Evolutionary conservation across 2,113 vertebrate species (phyloP).

Genomic region (Dromiciops gliroides): DNA sequence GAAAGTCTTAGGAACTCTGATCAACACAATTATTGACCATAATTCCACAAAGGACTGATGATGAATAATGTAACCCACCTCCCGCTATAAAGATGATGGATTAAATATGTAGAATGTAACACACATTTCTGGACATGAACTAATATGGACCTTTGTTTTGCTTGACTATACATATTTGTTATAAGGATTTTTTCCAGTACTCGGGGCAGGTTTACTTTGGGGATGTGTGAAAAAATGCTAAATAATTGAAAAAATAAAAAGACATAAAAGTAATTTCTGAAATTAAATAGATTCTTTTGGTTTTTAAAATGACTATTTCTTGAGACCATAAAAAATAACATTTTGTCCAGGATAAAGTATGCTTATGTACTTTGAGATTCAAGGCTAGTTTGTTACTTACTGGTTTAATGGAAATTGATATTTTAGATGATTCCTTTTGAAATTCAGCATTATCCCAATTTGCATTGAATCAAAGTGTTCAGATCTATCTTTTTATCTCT

Average conservation of each 20-base stretch:
- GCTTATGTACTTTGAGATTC: not conserved
- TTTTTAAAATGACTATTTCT: slow-evolving; percentile 45
- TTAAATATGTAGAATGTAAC: too few relatives aligned
- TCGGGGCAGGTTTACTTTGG: not conserved
- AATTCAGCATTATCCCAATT: not conserved
- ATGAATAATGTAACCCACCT: too few relatives aligned
- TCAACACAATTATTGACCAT: too few relatives aligned
- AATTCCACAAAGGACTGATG: too few relatives aligned
- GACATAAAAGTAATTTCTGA: slow-evolving; percentile 30
- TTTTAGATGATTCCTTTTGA: slow-evolving; percentile 38
- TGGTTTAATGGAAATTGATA: not conserved
- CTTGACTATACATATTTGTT: not conserved
- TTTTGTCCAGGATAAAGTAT: not conserved
- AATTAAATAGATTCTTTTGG: slow-evolving; percentile 5
- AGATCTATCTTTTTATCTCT: slow-evolving; percentile 17
- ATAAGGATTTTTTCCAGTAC: slow-evolving; percentile 21
- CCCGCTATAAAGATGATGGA: too few relatives aligned
- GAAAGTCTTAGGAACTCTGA: too few relatives aligned
- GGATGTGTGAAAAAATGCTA: too few relatives aligned
- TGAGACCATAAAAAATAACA: not conserved
- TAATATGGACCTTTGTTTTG: not conserved
- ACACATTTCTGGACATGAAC: not conserved
- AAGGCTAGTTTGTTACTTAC: not conserved
- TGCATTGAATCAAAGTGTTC: not conserved
- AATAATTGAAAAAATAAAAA: not conserved